Percentiles rank a stretch among this genome's conserved stretches.
Evolutionary conservation across 53 echinoderm and acorn worm genomes (phyloP).

Genomic region (Arbacia lixula): DNA sequence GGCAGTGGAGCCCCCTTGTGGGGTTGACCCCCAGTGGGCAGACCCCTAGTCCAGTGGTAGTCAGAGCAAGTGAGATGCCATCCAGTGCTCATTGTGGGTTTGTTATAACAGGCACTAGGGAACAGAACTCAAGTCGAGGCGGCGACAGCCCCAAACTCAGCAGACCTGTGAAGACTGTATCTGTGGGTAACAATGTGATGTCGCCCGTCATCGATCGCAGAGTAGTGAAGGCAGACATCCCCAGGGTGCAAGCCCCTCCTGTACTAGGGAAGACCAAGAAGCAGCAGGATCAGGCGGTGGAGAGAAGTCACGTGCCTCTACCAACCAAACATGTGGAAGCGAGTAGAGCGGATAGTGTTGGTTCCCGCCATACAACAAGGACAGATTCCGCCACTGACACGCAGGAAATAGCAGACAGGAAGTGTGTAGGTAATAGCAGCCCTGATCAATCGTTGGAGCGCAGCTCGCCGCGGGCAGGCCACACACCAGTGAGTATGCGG

Average conservation of each 20-base stretch:
- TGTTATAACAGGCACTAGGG: constrained; percentile 43
- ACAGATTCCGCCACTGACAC: constrained; percentile 34
- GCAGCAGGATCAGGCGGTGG: constrained; percentile 9
- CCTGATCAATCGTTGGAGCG: constrained; percentile 21
- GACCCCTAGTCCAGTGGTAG: constrained; percentile 44
- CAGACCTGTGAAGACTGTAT: constrained; percentile 46
- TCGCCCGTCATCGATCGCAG: constrained; percentile 43
- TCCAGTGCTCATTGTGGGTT: constrained; percentile 42
- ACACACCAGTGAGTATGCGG: constrained; percentile 11
- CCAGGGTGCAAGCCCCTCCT: constrained; percentile 1
- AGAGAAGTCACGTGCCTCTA: constrained; percentile 10
- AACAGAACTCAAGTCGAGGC: background rate
- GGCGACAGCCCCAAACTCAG: constrained; percentile 34
- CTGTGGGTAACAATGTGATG: constrained; percentile 52
- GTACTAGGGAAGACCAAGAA: background rate
- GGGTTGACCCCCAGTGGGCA: constrained; percentile 2
- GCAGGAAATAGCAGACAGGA: constrained; percentile 56
- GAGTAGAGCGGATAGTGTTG: background rate
- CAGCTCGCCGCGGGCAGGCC: constrained; percentile 5
- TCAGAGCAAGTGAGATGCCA: constrained; percentile 46
- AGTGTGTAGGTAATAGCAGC: constrained; percentile 31
- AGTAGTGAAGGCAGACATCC: constrained; percentile 18
- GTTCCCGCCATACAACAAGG: constrained; percentile 51
- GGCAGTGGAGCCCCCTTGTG: background rate
- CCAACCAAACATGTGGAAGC: constrained; percentile 26